Evolutionary conservation across 2,797 vertebrate species (phyloP).

Genomic region (Phalanger gymnotis): DNA sequence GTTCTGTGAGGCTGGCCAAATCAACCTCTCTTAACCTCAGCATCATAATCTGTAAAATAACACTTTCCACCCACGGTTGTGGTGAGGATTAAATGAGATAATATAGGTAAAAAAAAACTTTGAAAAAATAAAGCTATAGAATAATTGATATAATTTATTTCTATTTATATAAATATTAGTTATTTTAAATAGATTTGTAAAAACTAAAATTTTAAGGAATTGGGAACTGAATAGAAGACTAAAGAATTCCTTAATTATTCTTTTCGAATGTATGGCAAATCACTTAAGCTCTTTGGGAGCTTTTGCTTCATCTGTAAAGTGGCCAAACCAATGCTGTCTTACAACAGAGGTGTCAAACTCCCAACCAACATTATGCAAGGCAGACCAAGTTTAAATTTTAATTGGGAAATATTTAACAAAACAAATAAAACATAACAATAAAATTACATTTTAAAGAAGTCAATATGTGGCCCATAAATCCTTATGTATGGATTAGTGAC

Average conservation of each 20-base stretch:
- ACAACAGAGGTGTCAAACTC: background rate
- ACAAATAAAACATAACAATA: background rate
- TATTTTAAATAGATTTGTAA: background rate
- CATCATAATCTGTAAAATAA: background rate
- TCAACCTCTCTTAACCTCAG: background rate
- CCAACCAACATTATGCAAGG: background rate
- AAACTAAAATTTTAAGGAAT: conserved; percentile 35
- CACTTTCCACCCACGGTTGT: background rate
- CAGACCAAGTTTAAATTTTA: background rate
- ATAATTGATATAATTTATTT: background rate
- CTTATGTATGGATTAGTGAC: background rate
- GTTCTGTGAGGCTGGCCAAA: background rate
- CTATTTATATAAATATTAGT: background rate
- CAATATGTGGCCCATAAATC: background rate
- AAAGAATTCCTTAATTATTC: background rate
- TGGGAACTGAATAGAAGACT: background rate
- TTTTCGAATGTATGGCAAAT: background rate
- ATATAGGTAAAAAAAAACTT: background rate
- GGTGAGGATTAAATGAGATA: background rate
- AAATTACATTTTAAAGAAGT: background rate
- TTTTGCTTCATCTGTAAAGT: background rate
- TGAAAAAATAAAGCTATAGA: background rate
- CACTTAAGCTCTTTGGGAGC: background rate
- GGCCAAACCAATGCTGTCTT: background rate
- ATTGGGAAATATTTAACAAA: background rate